Percentiles rank a stretch among this genome's conserved stretches.
Conservation (phyloP, 2,888 invertebrate species). For the Diabrotica balteata region DNA sequence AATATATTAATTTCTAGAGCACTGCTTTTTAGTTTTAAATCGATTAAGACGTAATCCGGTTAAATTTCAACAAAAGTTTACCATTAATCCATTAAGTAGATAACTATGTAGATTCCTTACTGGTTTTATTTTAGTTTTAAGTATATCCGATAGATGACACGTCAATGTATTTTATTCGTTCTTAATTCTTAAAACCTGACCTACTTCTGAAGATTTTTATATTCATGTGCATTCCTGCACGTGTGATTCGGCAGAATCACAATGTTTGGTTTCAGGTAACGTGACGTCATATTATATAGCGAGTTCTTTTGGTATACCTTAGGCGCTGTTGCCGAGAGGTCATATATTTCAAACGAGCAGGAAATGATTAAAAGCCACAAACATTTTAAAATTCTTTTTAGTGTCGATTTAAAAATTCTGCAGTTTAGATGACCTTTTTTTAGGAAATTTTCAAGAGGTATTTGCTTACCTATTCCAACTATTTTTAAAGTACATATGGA, state of each 20-base stretch:
- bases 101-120: too few species aligned
- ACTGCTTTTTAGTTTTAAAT: too few species aligned
- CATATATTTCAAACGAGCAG: not conserved
- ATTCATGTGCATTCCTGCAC: slow-evolving; percentile 60
- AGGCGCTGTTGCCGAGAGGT: slow-evolving; percentile 13
- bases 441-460: not conserved
- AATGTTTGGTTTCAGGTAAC: slow-evolving; percentile 55
- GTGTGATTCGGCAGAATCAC: slow-evolving; percentile 51
- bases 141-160: slow-evolving; percentile 15
- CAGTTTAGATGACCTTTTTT: not conserved
- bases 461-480: too few species aligned
- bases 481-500: too few species aligned
- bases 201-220: slow-evolving; percentile 38
- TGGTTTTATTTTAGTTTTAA: not conserved
- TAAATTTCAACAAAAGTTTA: too few species aligned
- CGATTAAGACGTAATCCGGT: too few species aligned
- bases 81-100: too few species aligned
- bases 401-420: too few species aligned
- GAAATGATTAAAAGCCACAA: too few species aligned
- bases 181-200: slow-evolving; percentile 31
- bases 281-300: slow-evolving; percentile 48
- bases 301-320: slow-evolving; percentile 7
- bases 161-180: not conserved
- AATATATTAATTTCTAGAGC: too few species aligned
- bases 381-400: too few species aligned